Percentiles rank a stretch among this genome's conserved stretches.
phyloP scores from a whole-genome alignment of 2,113 vertebrate genomes.

The Gopherus flavomarginatus region DNA sequence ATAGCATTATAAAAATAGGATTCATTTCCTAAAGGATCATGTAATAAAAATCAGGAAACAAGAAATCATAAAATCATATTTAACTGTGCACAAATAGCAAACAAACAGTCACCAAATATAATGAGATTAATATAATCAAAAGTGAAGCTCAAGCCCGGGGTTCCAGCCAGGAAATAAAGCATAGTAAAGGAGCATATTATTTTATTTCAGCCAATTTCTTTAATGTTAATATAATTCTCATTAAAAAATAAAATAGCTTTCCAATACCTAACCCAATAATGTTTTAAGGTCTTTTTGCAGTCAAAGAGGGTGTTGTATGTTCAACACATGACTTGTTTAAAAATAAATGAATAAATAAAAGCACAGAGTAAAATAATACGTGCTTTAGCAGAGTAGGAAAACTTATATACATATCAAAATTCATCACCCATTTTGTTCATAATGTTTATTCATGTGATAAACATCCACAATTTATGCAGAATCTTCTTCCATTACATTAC shows the following conservation, averaged over 20 bases:
- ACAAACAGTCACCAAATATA: neutral
- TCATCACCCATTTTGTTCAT: neutral
- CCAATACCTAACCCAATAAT: neutral
- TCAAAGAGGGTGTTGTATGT: neutral
- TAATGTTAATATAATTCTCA: neutral
- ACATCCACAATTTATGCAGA: neutral
- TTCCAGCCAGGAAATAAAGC: neutral
- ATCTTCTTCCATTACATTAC: neutral
- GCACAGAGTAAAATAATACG: neutral
- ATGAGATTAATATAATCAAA: neutral
- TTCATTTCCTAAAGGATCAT: slow-evolving; percentile 9
- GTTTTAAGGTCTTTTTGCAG: neutral
- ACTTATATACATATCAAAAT: neutral
- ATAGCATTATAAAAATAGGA: neutral
- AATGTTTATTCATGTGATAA: neutral
- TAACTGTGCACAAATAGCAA: slow-evolving; percentile 14
- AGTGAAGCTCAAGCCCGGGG: slow-evolving; percentile 29
- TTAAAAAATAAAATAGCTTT: neutral
- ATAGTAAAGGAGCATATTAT: neutral
- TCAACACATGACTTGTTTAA: neutral
- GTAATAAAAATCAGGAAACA: slow-evolving; percentile 36
- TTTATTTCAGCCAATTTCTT: neutral
- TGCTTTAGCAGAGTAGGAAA: neutral
- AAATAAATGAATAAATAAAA: neutral
- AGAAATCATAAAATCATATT: neutral